Conservation (phyloP, 2,888 invertebrate species). For the Rotaria socialis region DNA sequence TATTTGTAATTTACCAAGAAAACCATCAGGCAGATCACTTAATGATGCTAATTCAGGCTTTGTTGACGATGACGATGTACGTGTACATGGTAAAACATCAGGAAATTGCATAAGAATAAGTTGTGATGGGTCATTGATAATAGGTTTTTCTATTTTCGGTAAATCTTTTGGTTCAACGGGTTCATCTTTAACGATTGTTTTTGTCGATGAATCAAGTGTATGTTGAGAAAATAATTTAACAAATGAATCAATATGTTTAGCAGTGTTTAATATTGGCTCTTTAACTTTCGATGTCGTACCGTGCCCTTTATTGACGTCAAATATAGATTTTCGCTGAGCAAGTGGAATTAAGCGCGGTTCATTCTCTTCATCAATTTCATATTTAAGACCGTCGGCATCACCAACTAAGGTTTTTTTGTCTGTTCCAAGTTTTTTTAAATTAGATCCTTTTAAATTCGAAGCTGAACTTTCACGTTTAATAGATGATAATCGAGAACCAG, state of each 20-base stretch:
- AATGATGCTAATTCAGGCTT: constrained; percentile 29
- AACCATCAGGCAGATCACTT: constrained; percentile 13
- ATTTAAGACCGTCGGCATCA: not conserved
- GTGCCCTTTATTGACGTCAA: not conserved
- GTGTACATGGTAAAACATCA: constrained; percentile 35
- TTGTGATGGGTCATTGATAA: not conserved
- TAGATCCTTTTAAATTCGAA: not conserved
- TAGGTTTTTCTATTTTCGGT: not conserved
- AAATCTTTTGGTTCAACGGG: not conserved
- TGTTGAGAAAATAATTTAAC: not conserved
- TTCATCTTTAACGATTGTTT: not conserved
- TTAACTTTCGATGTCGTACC: not conserved
- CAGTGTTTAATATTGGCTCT: not conserved
- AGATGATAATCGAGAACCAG: not conserved
- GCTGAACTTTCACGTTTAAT: not conserved
- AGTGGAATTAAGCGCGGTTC: constrained; percentile 17
- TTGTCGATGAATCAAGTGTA: not conserved
- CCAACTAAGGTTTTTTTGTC: not conserved
- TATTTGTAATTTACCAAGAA: constrained; percentile 26
- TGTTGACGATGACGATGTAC: not conserved
- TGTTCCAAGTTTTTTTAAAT: not conserved
- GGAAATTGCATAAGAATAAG: constrained; percentile 36
- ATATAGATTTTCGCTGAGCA: not conserved
- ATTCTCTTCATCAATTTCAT: constrained; percentile 35
- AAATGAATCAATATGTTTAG: not conserved